Base-by-base conservation (phyloP, 64 coral and sea anemone species). In the Dendronephthya gigantea region DNA sequence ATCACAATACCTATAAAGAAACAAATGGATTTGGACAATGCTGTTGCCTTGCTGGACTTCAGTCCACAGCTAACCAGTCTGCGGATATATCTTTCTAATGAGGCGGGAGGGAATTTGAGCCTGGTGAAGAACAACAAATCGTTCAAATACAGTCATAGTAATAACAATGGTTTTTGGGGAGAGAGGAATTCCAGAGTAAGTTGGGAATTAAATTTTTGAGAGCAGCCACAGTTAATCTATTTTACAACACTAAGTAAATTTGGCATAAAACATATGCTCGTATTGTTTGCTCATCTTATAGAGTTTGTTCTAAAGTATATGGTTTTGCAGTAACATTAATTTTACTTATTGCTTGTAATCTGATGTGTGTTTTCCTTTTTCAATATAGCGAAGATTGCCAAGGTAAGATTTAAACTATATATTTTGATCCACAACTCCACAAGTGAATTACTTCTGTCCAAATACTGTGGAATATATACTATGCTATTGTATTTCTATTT, bases 21-120 rank as follows among this genome's bases (percentile, higher is more conserved):
- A 13, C 95, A 98, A 82, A 90, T 92, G 51, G 95, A 98, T 55
- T 87, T 98, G 75, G 95, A 98, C 27, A 93, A 98, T 55, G 95
- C 92, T 2, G 85, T 98, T 30, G 95, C 93, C 28, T 91, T 98
- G 65, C 92, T 98, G 37, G 95, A 98, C 56, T 74, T 92, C 36
- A 98, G 95, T 49, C 89, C 92, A n/a, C 95, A 98, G 41, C 85
- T 98, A 16, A 93, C 92, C 31, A 93, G 95, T 40, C 55, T 98
- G 0, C 86, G 95, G 65, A 90, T 98, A 52, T 91, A 91, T 49
- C 72, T 98, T 75, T 93, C 95, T 48, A 72, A 90, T 28, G 92
- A 90, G 2, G 93, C 91, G 91, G 95, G 95, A 85, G 85, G 87
- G 14, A 47, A 27, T 62, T 62, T 62, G 55, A 79, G 32, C 17